Base-by-base conservation (phyloP, 2,888 invertebrate genomes). In the Cosmorhoe ocellata region DNA sequence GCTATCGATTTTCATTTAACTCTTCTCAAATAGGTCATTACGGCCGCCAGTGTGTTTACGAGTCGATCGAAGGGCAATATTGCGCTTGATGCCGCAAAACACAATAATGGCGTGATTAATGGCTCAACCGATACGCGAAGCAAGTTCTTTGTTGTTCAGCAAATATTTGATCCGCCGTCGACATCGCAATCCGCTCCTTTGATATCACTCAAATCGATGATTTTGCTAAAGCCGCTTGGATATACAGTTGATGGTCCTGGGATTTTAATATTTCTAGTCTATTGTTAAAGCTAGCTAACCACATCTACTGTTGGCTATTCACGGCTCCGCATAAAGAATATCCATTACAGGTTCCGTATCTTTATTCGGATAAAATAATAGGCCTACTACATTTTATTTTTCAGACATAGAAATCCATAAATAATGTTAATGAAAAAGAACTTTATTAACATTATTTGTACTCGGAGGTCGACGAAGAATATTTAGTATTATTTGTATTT, bases 71-170 rank as follows among this genome's bases (percentile, higher is more conserved):
- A 79, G 76, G 79, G 84, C 84, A 84, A 87, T 84, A 86, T 84
- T 79, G 82, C 76, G 80, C 80, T 81, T 83, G 84, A 81, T 82
- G 77, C 77, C 74, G 72, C 76, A 71, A 68, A 74, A 71, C 76
- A 80, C 82, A 87, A 86, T 85, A 84, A 81, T 79, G 74, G 79
- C 65, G 80, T 89, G 87, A 89, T 89, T 87, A 88, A 89, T 89
- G 86, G 79, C 75, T 74, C 73, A 71, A 71, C 71, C 83, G 80
- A 81, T 84, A 81, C 78, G 79, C 75, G 74, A 66, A 69, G 76
- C 75, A 71, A 81, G 76, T 80, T 84, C 84, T 86, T 88, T 88
- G 86, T 86, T 84, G 83, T 77, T 79, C 67, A 66, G 76, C 84
- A 86, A 88, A 89, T 87, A 86, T 89, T 84, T 81, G 82, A 82